Evolutionary conservation across 2,888 invertebrate species (phyloP), one percentile per base, ranked within the genome.

Genomic region (Eilema caniola): DNA sequence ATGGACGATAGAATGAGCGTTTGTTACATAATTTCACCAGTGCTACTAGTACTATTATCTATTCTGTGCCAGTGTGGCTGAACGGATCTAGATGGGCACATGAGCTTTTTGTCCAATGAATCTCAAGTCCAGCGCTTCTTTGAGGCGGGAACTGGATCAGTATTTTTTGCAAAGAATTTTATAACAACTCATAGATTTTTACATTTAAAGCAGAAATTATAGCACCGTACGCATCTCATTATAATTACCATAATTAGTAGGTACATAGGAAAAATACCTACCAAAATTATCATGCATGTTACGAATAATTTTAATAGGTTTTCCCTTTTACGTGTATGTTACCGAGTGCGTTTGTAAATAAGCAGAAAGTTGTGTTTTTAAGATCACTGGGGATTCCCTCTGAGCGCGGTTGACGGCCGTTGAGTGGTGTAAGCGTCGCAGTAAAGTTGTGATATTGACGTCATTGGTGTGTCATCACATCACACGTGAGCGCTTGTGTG

Each of bases 371-470:
- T 60, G 65, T 62, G 57, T 47, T 66, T 66, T 63, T 70, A 69
- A 72, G 66, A 66, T 69, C 65, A 69, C 65, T 77, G 81, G 81
- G 81, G 75, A 80, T 74, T 80, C 80, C 81, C 81, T 74, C 67
- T 37, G 47, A 41, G 67, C 69, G 24, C 20, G 67, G 31, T 62
- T 28, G 28, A 61, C 33, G 61, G 61, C 61, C 61, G n/a, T 20
- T 1, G n/a, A 61, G 28, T 61, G 61, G 61, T 61, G 28, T 61
- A 28, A n/a, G 60, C 31, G 14, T 31, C 28, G 60, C 28, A 72
- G 71, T 74, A 69, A 71, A 73, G 47, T 62, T 66, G 23, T 24
- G 56, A 59, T 25, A 67, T 60, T 28, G 47, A 64, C 78, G 76
- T 78, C 81, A 72, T 62, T 25, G 68, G 28, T 74, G 73, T 70